Evolutionary conservation across 2,888 invertebrate genomes (phyloP).

Genomic region (Tortricodes alternella): DNA sequence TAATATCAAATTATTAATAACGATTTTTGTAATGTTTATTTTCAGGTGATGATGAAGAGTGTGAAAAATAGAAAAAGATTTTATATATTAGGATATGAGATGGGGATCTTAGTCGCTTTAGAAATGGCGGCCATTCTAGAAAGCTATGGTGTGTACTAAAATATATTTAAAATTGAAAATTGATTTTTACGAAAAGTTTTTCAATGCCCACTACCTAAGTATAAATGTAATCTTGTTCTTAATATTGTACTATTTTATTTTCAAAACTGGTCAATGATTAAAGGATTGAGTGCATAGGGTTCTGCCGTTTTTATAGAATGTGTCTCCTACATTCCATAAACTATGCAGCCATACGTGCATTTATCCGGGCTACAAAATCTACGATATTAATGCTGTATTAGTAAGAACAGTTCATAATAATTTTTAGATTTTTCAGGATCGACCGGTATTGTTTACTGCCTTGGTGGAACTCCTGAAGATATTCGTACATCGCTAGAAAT

Average conservation of each 20-base stretch:
- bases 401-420: background rate
- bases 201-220: too few species aligned
- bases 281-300: too few species aligned
- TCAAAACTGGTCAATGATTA: too few species aligned
- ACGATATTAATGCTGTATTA: too few species aligned
- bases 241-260: too few species aligned
- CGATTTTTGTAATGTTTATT: background rate
- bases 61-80: constrained; percentile 22
- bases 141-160: constrained; percentile 20
- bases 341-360: too few species aligned
- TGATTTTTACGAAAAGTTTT: background rate
- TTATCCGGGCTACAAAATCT: too few species aligned
- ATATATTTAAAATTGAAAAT: background rate
- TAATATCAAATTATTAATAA: too few species aligned
- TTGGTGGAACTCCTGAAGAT: constrained; percentile 25
- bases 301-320: too few species aligned
- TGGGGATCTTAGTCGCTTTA: constrained; percentile 29
- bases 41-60: constrained; percentile 23
- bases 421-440: constrained; percentile 7
- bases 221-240: too few species aligned
- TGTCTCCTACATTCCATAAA: too few species aligned
- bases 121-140: constrained; percentile 33
- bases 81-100: constrained; percentile 33
- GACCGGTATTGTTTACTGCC: constrained; percentile 24
- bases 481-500: constrained; percentile 1